Evolutionary conservation across 2,888 invertebrate genomes (phyloP).

Genomic region (Philonicus albiceps): DNA sequence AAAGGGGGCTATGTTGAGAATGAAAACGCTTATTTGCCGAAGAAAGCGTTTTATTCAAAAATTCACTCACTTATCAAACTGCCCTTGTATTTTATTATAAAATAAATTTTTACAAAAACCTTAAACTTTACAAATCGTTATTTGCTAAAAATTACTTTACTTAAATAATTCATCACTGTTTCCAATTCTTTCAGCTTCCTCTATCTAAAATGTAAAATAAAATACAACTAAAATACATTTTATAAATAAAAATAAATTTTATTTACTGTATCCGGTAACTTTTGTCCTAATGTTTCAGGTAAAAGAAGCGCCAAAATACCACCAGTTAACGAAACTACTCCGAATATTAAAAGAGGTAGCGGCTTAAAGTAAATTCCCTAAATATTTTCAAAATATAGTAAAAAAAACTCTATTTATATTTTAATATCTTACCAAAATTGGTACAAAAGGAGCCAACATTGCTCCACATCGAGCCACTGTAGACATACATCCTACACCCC

Average conservation of each 20-base stretch:
- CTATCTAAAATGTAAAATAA: neutral
- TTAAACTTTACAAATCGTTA: neutral
- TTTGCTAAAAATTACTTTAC: neutral
- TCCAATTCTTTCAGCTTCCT: neutral
- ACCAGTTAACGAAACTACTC: constrained; percentile 65
- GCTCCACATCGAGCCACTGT: constrained; percentile 70
- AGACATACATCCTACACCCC: constrained; percentile 69
- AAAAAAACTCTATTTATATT: neutral
- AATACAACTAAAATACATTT: neutral
- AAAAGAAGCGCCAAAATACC: constrained; percentile 67
- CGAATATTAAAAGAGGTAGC: constrained; percentile 67
- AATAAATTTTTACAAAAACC: neutral
- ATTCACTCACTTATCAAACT: no score
- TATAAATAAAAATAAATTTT: neutral
- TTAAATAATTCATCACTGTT: neutral
- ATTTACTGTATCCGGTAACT: constrained; percentile 69
- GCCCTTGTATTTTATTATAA: no score
- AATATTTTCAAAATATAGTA: constrained; percentile 1
- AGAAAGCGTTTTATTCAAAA: no score
- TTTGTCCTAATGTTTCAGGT: constrained; percentile 70
- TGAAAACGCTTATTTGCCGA: no score
- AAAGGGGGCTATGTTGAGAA: no score
- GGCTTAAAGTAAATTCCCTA: constrained; percentile 66
- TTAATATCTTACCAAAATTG: constrained; percentile 65
- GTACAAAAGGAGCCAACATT: constrained; percentile 70